phyloP scores from a whole-genome alignment of 2,888 invertebrate genomes.

The Drosophila tanythrix region DNA sequence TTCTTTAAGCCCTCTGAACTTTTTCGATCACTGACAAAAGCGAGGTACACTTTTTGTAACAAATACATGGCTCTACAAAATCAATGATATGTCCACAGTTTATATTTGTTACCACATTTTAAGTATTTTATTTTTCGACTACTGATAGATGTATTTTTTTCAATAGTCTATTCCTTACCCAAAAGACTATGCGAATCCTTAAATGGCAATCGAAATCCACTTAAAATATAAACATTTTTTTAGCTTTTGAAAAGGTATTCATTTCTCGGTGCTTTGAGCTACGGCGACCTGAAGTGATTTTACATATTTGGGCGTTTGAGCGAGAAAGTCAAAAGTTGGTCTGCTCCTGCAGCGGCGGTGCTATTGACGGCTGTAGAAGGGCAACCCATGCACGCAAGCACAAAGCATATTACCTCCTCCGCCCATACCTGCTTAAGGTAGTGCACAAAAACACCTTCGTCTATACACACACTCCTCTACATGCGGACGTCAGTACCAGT shows the following conservation, averaged over 20 bases:
- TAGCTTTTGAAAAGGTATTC: conserved; percentile 35
- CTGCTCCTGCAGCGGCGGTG: conserved; percentile 20
- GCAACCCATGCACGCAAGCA: conserved; percentile 39
- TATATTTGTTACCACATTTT: neutral
- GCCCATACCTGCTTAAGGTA: neutral
- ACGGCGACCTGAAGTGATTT: conserved; percentile 20
- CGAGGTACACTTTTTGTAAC: conserved; percentile 22
- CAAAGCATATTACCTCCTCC: neutral
- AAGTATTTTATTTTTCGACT: neutral
- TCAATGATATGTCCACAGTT: neutral
- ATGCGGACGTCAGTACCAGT: conserved; percentile 64
- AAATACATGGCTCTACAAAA: conserved; percentile 3
- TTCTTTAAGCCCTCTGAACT: conserved; percentile 13
- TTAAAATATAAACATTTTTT: neutral
- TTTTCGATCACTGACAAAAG: conserved; percentile 13
- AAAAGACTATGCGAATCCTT: neutral
- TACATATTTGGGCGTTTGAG: conserved; percentile 40
- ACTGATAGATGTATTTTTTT: no score
- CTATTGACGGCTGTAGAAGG: conserved; percentile 53
- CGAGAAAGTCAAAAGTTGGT: conserved; percentile 57
- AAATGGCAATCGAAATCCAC: neutral
- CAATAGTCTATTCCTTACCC: neutral
- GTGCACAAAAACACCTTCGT: conserved; percentile 6
- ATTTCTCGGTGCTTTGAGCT: conserved; percentile 24
- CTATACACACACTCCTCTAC: neutral